Percentiles rank a stretch among this genome's conserved stretches.
Evolutionary conservation across 2,113 vertebrate species (phyloP).

Genomic region (Tupaia tana): DNA sequence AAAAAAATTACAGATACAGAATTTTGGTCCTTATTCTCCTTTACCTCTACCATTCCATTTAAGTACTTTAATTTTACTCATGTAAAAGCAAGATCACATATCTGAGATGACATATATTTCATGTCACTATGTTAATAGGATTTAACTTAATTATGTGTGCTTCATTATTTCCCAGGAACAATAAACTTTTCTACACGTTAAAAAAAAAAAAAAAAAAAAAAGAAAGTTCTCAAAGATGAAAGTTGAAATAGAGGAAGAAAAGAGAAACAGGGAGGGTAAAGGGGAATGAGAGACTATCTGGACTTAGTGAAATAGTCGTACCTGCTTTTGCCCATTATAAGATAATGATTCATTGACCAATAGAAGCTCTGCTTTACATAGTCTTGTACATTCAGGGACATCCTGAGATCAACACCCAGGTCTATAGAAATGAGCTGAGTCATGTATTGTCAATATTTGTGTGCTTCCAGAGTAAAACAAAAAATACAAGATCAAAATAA

Average conservation of each 20-base stretch:
- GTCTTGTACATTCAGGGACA: background rate
- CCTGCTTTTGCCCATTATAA: background rate
- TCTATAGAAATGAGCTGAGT: background rate
- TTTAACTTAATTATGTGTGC: too few relatives aligned
- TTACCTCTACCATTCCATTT: too few relatives aligned
- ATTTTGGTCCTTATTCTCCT: too few relatives aligned
- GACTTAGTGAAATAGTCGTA: background rate
- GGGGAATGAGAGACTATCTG: background rate
- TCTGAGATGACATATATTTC: too few relatives aligned
- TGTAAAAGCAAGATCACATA: too few relatives aligned
- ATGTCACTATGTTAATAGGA: too few relatives aligned
- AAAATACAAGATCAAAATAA: background rate
- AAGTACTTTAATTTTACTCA: too few relatives aligned
- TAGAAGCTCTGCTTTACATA: background rate
- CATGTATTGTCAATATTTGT: background rate
- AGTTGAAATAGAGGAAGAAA: background rate
- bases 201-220: too few relatives aligned
- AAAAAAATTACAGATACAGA: too few relatives aligned
- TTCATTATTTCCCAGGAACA: too few relatives aligned
- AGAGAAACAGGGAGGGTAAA: background rate
- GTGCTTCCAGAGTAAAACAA: background rate
- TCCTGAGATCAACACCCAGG: background rate
- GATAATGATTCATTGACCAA: background rate
- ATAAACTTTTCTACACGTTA: too few relatives aligned
- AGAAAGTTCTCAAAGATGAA: background rate